These are phyloP conservation scores for Philopedon plagiatum DNA, from an alignment of 2,888 invertebrate genomes.

Conservation along the genomic window DNA sequence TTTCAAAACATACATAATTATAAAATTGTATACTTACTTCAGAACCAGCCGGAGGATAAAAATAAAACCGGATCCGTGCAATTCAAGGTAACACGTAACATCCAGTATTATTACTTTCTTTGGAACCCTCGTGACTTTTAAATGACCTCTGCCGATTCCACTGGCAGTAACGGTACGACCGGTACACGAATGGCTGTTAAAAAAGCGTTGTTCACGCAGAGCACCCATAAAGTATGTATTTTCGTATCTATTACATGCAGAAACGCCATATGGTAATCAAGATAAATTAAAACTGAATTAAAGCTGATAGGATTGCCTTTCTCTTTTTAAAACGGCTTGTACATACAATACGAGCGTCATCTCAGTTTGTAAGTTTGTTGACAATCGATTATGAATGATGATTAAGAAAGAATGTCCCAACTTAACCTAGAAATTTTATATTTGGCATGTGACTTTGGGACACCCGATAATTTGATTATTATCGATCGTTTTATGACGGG, in stretches of 20 bases:
- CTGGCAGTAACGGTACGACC: slow-evolving; percentile 40
- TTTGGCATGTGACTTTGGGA: too few species aligned
- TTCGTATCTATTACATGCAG: slow-evolving; percentile 19
- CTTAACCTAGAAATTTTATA: too few species aligned
- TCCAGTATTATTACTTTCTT: slow-evolving; percentile 13
- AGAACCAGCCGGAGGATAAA: background rate
- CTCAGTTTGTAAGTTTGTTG: background rate
- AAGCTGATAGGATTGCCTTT: slow-evolving; percentile 12
- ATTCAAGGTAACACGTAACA: slow-evolving; percentile 5
- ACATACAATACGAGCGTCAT: background rate
- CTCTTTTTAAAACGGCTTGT: slow-evolving; percentile 14
- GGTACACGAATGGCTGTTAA: slow-evolving; percentile 1
- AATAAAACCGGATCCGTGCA: background rate
- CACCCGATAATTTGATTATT: too few species aligned
- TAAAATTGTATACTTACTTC: background rate
- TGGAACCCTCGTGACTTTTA: slow-evolving; percentile 21
- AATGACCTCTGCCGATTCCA: slow-evolving; percentile 38
- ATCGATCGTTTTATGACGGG: too few species aligned
- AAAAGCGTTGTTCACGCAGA: slow-evolving; percentile 22
- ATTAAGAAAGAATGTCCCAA: too few species aligned
- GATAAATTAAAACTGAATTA: slow-evolving; percentile 8
- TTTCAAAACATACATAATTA: background rate
- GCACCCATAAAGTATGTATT: slow-evolving; percentile 15
- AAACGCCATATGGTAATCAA: slow-evolving; percentile 23
- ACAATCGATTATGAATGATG: too few species aligned